Evolutionary conservation across 2,888 invertebrate genomes (phyloP).

Genomic region (Mellilla xanthometata): DNA sequence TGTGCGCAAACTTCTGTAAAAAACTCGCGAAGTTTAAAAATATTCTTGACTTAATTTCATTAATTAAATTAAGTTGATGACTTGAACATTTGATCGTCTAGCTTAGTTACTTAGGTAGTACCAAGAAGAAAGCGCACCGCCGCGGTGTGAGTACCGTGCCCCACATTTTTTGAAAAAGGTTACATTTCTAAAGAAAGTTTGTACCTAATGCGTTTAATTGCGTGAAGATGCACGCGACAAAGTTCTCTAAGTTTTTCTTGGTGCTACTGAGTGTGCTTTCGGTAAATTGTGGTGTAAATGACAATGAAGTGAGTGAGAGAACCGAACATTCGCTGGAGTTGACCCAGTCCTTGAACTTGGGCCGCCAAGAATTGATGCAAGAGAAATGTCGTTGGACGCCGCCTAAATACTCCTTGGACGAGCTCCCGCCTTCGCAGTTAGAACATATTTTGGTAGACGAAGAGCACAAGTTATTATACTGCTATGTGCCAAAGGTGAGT

Average conservation of each 20-base stretch:
- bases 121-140: too few relatives aligned
- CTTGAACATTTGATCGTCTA: constrained; percentile 17
- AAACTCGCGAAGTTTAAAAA: constrained; percentile 1
- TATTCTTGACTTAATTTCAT: too few relatives aligned
- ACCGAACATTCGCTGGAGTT: constrained; percentile 78
- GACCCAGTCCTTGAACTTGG: constrained; percentile 84
- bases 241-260: constrained; percentile 44
- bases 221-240: constrained; percentile 55
- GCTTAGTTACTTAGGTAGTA: too few relatives aligned
- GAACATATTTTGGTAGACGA: constrained; percentile 93
- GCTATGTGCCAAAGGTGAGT: constrained; percentile 95
- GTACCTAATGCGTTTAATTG: constrained; percentile 33
- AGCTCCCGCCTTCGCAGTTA: constrained; percentile 82
- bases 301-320: constrained; percentile 46
- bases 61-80: constrained; percentile 23
- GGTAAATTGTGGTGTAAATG: constrained; percentile 53
- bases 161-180: constrained; percentile 53
- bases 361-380: constrained; percentile 84
- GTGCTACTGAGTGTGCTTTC: constrained; percentile 54
- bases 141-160: constrained; percentile 47
- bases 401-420: constrained; percentile 62
- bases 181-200: constrained; percentile 65
- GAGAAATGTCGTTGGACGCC: constrained; percentile 82
- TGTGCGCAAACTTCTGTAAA: neutral
- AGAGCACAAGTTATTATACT: constrained; percentile 92